These are phyloP conservation scores for Altica lythri DNA, from an alignment of 2,888 invertebrate genomes.

Conservation along the genomic window DNA sequence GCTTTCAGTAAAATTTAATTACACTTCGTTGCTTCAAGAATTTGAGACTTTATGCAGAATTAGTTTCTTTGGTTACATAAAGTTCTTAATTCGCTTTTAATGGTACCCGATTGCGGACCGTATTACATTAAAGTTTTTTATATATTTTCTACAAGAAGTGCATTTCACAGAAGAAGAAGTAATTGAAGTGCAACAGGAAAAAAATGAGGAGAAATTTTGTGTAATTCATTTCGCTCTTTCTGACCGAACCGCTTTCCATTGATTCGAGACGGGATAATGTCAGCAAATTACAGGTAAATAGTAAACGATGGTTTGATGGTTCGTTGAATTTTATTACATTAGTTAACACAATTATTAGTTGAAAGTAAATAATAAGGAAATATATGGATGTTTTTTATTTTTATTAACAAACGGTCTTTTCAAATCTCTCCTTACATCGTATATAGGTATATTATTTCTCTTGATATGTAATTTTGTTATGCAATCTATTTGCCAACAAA, in stretches of 20 bases:
- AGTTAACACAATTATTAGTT: too few species aligned
- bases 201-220: not conserved
- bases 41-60: constrained; percentile 1
- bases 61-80: not conserved
- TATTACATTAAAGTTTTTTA: not conserved
- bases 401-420: too few species aligned
- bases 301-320: too few species aligned
- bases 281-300: too few species aligned
- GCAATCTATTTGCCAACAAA: too few species aligned
- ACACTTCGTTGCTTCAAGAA: not conserved
- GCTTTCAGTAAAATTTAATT: not conserved
- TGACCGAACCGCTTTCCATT: not conserved
- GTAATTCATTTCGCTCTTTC: not conserved
- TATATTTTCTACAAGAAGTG: not conserved
- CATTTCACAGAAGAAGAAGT: not conserved
- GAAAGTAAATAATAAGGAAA: too few species aligned
- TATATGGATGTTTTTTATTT: too few species aligned
- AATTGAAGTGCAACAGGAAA: not conserved
- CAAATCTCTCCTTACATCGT: too few species aligned
- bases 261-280: not conserved
- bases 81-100: not conserved
- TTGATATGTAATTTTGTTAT: too few species aligned
- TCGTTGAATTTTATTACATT: too few species aligned
- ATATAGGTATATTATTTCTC: too few species aligned
- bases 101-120: not conserved